Conservation (phyloP, 2,113 vertebrate species). For the Acinonyx jubatus region DNA sequence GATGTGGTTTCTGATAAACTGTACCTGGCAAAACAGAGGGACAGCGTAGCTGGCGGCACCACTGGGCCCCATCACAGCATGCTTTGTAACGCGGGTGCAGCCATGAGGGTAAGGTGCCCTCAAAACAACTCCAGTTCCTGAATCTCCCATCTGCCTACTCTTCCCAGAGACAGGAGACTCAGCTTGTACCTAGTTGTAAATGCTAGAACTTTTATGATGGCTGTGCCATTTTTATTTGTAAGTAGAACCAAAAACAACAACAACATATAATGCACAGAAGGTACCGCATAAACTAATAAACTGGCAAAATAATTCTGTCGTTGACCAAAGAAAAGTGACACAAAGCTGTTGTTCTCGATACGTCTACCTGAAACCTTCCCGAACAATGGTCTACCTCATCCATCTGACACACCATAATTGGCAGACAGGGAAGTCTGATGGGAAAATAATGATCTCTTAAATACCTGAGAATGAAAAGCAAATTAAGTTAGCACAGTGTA, state of each 20-base stretch:
- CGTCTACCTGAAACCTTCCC: slow-evolving; percentile 74
- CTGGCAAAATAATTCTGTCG: slow-evolving; percentile 46
- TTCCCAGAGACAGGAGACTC: neutral
- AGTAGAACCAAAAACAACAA: neutral
- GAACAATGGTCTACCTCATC: slow-evolving; percentile 78
- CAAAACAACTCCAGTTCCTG: neutral
- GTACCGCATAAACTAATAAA: slow-evolving; percentile 8
- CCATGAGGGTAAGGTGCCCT: neutral
- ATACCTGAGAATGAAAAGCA: slow-evolving; percentile 88
- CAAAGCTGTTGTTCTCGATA: slow-evolving; percentile 63
- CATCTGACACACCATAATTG: slow-evolving; percentile 85
- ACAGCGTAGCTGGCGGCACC: neutral
- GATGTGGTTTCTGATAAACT: slow-evolving; percentile 47
- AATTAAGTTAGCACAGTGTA: slow-evolving; percentile 87
- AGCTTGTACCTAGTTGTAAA: neutral
- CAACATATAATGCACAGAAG: slow-evolving; percentile 27
- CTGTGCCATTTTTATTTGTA: slow-evolving; percentile 58
- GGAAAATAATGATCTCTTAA: slow-evolving; percentile 87
- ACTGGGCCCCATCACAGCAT: neutral
- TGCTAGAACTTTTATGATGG: slow-evolving; percentile 18
- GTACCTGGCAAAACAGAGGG: neutral
- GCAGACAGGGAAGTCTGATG: slow-evolving; percentile 85
- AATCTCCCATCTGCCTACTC: neutral
- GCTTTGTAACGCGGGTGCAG: neutral
- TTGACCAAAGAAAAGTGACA: slow-evolving; percentile 59